Conservation (phyloP, 2,888 invertebrate genomes). For the Tetragnatha montana region DNA sequence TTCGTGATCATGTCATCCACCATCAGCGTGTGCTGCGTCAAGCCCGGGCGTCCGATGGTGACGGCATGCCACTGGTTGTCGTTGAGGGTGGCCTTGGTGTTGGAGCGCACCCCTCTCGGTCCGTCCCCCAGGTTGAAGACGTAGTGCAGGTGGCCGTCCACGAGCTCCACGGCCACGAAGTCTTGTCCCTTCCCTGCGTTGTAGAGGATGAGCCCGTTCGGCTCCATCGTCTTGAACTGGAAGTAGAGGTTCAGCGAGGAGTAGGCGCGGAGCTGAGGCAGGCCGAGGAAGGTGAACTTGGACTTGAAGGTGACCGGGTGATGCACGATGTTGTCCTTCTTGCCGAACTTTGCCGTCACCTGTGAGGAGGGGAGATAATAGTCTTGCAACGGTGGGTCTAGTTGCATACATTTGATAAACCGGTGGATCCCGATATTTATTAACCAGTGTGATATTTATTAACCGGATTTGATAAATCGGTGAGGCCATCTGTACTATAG, state of each 20-base stretch:
- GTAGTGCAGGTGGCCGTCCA: constrained; percentile 93
- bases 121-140: constrained; percentile 95
- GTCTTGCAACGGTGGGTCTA: not conserved
- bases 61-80: constrained; percentile 97
- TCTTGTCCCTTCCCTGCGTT: constrained; percentile 94
- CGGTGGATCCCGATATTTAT: no score
- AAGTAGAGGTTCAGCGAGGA: constrained; percentile 81
- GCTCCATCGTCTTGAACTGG: constrained; percentile 90
- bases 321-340: constrained; percentile 81
- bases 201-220: constrained; percentile 91
- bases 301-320: constrained; percentile 94
- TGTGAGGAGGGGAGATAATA: constrained; percentile 77
- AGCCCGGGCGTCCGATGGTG: constrained; percentile 88
- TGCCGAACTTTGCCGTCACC: constrained; percentile 87
- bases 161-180: constrained; percentile 92
- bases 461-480: no score
- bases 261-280: constrained; percentile 92
- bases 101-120: constrained; percentile 86
- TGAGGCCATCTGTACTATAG: no score
- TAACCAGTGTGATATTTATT: no score
- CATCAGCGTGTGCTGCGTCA: constrained; percentile 90
- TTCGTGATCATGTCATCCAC: constrained; percentile 92
- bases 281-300: constrained; percentile 91
- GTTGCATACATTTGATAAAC: not conserved
- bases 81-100: constrained; percentile 86